Percentiles rank a stretch among this genome's conserved stretches.
Evolutionary conservation across 2,888 invertebrate genomes (phyloP).

Genomic region (Oconnorella tubifera): DNA sequence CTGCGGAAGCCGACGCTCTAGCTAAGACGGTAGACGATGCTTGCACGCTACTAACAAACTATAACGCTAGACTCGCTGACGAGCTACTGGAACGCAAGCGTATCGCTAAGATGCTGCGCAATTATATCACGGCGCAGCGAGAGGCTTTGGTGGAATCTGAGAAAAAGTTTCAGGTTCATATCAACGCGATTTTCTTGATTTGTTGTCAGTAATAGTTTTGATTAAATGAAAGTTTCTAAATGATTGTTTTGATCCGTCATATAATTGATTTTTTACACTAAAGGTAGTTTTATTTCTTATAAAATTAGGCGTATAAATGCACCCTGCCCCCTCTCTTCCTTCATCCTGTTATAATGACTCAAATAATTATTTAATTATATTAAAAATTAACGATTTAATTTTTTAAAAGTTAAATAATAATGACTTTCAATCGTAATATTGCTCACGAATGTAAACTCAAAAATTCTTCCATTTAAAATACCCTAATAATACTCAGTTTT

Average conservation of each 20-base stretch:
- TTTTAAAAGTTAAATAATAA: too few species aligned
- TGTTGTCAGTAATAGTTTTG: not conserved
- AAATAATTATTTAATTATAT: too few species aligned
- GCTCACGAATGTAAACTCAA: too few species aligned
- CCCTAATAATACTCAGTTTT: too few species aligned
- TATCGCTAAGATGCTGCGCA: constrained; percentile 78
- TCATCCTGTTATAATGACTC: too few species aligned
- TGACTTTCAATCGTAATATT: too few species aligned
- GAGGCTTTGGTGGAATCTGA: constrained; percentile 83
- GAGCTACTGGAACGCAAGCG: constrained; percentile 74
- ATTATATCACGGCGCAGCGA: constrained; percentile 77
- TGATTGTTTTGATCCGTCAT: too few species aligned
- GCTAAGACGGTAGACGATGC: constrained; percentile 83
- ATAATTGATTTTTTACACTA: too few species aligned
- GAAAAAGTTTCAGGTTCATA: constrained; percentile 73
- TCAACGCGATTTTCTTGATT: not conserved
- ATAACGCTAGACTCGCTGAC: constrained; percentile 77
- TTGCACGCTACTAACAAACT: constrained; percentile 77
- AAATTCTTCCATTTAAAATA: too few species aligned
- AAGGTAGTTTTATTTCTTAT: not conserved
- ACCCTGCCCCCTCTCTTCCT: too few species aligned
- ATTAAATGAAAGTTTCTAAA: not conserved
- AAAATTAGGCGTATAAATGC: not conserved
- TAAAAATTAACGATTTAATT: too few species aligned
- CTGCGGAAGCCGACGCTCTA: constrained; percentile 63